Conservation (phyloP, 2,797 vertebrate species). For the Geotrypetes seraphini region DNA sequence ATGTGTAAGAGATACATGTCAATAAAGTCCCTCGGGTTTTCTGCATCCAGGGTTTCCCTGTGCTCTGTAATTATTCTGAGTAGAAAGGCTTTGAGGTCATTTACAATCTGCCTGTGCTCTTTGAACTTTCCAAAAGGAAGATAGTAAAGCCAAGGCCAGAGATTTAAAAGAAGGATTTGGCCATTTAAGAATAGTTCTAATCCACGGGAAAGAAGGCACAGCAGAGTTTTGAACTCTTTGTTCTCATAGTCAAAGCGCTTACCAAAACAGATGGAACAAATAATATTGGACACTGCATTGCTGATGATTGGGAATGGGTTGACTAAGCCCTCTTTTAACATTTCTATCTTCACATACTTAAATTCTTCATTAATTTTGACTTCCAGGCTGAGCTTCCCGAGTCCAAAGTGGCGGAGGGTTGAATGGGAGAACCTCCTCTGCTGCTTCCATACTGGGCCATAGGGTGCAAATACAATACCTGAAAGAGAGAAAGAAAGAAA, state of each 20-base stretch:
- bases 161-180: conserved; percentile 72
- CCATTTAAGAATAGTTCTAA: conserved; percentile 73
- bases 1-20: conserved; percentile 88
- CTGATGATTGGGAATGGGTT: conserved; percentile 62
- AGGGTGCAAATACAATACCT: conserved; percentile 91
- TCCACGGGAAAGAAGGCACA: conserved; percentile 70
- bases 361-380: conserved; percentile 78
- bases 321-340: conserved; percentile 55
- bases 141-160: conserved; percentile 78
- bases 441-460: conserved; percentile 78
- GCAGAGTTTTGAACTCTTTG: conserved; percentile 63
- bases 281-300: conserved; percentile 82
- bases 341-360: conserved; percentile 65
- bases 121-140: conserved; percentile 78
- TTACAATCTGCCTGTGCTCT: conserved; percentile 70
- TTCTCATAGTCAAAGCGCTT: conserved; percentile 77
- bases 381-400: conserved; percentile 82
- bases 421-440: conserved; percentile 86
- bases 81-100: conserved; percentile 76
- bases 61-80: conserved; percentile 77
- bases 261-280: conserved; percentile 82
- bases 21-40: conserved; percentile 78
- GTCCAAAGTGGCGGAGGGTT: conserved; percentile 77
- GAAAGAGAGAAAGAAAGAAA: conserved; percentile 2
- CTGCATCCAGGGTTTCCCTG: conserved; percentile 59